phyloP scores from a whole-genome alignment of 2,797 vertebrate genomes.

The Helarctos malayanus region DNA sequence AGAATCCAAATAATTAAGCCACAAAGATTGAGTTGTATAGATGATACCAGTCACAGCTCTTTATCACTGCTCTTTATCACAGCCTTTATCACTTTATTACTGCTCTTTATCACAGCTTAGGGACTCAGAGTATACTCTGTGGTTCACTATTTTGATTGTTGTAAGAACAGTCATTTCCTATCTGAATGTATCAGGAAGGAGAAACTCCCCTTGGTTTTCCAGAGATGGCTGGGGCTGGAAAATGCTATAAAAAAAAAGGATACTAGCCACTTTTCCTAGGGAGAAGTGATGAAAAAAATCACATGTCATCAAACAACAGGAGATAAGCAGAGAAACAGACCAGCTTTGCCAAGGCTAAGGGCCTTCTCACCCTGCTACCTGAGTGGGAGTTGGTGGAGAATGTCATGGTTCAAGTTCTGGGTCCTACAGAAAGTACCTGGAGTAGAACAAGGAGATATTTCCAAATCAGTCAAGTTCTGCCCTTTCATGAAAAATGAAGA shows the following conservation, averaged over 20 bases:
- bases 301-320: neutral
- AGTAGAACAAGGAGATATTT: neutral
- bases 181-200: neutral
- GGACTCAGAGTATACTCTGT: neutral
- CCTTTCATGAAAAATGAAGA: neutral
- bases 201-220: neutral
- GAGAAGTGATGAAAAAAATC: neutral
- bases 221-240: neutral
- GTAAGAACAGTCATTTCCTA: neutral
- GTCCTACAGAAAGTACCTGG: neutral
- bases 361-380: neutral
- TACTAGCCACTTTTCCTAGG: neutral
- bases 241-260: neutral
- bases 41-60: neutral
- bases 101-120: neutral
- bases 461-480: neutral
- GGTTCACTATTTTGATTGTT: neutral
- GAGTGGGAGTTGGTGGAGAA: neutral
- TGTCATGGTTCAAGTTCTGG: neutral
- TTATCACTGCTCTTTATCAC: neutral
- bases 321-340: neutral
- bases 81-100: neutral
- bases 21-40: neutral
- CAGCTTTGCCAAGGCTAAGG: neutral
- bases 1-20: conserved; percentile 26